Conservation (phyloP, 2,797 vertebrate genomes). For the Ceryle rudis region DNA sequence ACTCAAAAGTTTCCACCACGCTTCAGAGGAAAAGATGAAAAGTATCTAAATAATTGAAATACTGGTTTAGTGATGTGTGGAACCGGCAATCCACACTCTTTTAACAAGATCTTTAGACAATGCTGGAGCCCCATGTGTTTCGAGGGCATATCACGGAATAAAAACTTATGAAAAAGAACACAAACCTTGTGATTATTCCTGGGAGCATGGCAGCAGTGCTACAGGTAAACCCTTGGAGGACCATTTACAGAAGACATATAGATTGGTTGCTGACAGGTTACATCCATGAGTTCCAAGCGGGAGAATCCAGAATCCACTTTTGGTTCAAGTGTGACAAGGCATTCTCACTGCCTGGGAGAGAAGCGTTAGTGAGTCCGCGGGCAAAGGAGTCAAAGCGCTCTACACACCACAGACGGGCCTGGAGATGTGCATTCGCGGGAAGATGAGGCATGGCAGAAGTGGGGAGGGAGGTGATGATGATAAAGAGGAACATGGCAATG, state of each 20-base stretch:
- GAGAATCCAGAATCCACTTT: slow-evolving; percentile 65
- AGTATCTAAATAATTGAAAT: not conserved
- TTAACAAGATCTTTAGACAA: not conserved
- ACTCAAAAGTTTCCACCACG: not conserved
- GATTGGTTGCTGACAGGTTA: slow-evolving; percentile 59
- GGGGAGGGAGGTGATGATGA: not conserved
- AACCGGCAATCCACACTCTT: not conserved
- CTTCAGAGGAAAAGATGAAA: not conserved
- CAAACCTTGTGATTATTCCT: slow-evolving; percentile 75
- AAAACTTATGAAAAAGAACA: slow-evolving; percentile 48
- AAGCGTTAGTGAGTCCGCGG: not conserved
- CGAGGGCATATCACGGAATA: not conserved
- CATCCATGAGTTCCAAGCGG: slow-evolving; percentile 54
- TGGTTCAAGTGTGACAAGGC: slow-evolving; percentile 62
- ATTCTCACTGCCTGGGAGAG: slow-evolving; percentile 71
- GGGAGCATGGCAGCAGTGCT: slow-evolving; percentile 74
- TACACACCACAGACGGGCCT: not conserved
- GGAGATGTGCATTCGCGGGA: not conserved
- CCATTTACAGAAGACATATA: slow-evolving; percentile 71
- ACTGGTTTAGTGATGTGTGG: not conserved
- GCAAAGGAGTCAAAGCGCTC: not conserved
- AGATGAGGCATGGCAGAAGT: not conserved
- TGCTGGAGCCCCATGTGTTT: not conserved
- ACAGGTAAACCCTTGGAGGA: slow-evolving; percentile 70
- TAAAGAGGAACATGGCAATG: not conserved